phyloP scores from a whole-genome alignment of 2,113 vertebrate species.

The Dendropsophus ebraccatus region DNA sequence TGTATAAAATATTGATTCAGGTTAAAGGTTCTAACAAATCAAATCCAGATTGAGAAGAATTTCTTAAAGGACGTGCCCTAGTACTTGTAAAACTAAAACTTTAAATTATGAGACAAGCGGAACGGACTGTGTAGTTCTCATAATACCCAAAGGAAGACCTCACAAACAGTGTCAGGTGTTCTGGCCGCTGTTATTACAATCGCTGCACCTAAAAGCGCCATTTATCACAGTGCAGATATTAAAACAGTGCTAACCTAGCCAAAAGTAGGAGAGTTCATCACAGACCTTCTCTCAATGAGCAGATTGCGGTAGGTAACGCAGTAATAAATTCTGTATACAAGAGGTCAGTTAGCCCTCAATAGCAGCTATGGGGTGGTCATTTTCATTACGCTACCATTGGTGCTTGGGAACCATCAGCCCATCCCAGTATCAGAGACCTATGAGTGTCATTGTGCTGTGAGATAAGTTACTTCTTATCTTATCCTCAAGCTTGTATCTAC shows the following conservation, averaged over 20 bases:
- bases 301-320: slow-evolving; percentile 2
- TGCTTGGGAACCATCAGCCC: slow-evolving; percentile 62
- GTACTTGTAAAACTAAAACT: background rate
- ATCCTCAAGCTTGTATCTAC: slow-evolving; percentile 75
- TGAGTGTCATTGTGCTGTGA: slow-evolving; percentile 73
- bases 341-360: slow-evolving; percentile 4
- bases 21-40: slow-evolving; percentile 14
- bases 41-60: slow-evolving; percentile 27
- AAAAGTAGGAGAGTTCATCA: background rate
- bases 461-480: slow-evolving; percentile 79
- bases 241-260: background rate
- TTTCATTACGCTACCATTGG: slow-evolving; percentile 64
- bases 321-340: slow-evolving; percentile 25
- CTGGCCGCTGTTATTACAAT: background rate
- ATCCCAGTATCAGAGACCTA: slow-evolving; percentile 72
- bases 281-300: background rate
- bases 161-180: slow-evolving; percentile 23
- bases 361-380: slow-evolving; percentile 65
- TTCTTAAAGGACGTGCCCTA: background rate
- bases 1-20: background rate
- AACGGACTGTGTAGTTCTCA: background rate
- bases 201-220: slow-evolving; percentile 2
- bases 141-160: slow-evolving; percentile 15
- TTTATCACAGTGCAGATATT: background rate
- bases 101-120: background rate